These are phyloP conservation scores for Boloria euphrosyne DNA, from an alignment of 2,888 invertebrate genomes.

Conservation along the genomic window DNA sequence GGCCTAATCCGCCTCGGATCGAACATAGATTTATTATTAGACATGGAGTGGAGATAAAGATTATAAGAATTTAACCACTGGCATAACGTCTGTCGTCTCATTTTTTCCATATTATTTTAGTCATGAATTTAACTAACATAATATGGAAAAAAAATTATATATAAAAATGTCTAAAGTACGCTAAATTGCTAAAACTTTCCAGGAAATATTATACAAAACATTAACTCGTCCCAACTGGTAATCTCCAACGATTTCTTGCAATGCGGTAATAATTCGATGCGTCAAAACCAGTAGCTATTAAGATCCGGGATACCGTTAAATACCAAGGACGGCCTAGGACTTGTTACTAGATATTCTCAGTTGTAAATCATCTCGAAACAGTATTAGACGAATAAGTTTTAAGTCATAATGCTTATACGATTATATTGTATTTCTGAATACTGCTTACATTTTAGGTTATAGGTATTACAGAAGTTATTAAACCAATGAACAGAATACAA, in stretches of 20 bases:
- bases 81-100: no score
- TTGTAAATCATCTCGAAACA: conserved; percentile 26
- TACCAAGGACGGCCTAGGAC: conserved; percentile 62
- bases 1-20: no score
- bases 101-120: no score
- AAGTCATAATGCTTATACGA: background rate
- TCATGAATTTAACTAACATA: no score
- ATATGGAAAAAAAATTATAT: no score
- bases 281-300: conserved; percentile 75
- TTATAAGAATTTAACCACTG: no score
- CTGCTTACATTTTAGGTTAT: no score
- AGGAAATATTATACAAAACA: conserved; percentile 25
- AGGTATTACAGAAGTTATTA: no score
- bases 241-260: conserved; percentile 33
- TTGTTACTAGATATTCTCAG: conserved; percentile 34
- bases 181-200: conserved; percentile 6
- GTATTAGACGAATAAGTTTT: background rate
- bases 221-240: conserved; percentile 29
- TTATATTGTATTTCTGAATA: no score
- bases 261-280: conserved; percentile 49
- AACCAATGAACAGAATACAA: no score
- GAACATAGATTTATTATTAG: no score
- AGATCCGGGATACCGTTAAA: conserved; percentile 69
- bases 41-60: no score
- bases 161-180: background rate